A percentile compares a stretch with the other conserved stretches of the same genome.
Evolutionary conservation across 2,888 invertebrate species (phyloP).

Genomic region (Teleogryllus oceanicus): DNA sequence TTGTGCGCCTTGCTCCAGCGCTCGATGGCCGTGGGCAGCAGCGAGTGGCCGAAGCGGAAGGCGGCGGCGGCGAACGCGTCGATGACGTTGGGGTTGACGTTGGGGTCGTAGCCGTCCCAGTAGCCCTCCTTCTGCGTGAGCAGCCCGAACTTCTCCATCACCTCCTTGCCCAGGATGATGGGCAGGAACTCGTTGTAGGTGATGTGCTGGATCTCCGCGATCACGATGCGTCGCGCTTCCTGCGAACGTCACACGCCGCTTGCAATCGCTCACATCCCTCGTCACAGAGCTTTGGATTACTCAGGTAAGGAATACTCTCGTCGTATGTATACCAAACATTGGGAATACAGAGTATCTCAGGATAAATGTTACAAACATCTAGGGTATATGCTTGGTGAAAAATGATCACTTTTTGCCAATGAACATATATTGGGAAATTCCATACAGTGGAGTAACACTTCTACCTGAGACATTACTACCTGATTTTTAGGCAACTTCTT

Average conservation of each 20-base stretch:
- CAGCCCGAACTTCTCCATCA: constrained; percentile 86
- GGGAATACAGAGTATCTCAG: too few relatives aligned
- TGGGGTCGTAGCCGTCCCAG: constrained; percentile 79
- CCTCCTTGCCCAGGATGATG: constrained; percentile 81
- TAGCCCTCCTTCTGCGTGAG: constrained; percentile 78
- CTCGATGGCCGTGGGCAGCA: constrained; percentile 85
- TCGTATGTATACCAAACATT: too few relatives aligned
- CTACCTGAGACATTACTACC: too few relatives aligned
- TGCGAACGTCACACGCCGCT: constrained; percentile 38
- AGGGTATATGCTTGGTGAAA: too few relatives aligned
- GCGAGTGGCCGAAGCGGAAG: constrained; percentile 86
- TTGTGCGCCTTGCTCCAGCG: constrained; percentile 94
- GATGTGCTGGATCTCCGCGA: constrained; percentile 84
- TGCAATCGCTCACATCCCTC: too few relatives aligned
- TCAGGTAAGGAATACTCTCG: too few relatives aligned
- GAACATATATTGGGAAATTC: too few relatives aligned
- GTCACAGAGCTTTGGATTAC: too few relatives aligned
- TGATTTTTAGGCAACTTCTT: too few relatives aligned
- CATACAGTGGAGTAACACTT: too few relatives aligned
- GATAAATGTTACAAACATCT: too few relatives aligned
- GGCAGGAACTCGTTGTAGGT: constrained; percentile 89
- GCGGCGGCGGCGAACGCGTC: constrained; percentile 90
- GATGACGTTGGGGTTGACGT: constrained; percentile 82
- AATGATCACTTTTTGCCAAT: too few relatives aligned
- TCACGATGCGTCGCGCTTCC: constrained; percentile 77